phyloP scores from a whole-genome alignment of 2,113 vertebrate genomes.

The Nothobranchius furzeri region DNA sequence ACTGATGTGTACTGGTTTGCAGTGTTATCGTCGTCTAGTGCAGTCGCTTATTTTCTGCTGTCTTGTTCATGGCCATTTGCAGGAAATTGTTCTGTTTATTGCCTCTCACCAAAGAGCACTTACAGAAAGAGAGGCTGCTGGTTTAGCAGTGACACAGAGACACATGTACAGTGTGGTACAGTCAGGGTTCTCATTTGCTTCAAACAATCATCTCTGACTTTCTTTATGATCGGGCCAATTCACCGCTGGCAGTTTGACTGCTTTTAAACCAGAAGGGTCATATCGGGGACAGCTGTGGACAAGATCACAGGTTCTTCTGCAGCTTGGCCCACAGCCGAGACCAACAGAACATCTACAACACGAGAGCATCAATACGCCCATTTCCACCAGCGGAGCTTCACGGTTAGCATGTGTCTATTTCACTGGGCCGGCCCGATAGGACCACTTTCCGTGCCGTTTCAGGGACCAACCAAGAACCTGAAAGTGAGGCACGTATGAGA shows the following conservation, averaged over 20 bases:
- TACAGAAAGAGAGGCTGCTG: slow-evolving; percentile 8
- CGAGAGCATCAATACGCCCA: neutral
- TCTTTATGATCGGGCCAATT: neutral
- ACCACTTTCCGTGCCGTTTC: too few relatives aligned
- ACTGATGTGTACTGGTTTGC: slow-evolving; percentile 20
- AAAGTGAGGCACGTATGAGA: too few relatives aligned
- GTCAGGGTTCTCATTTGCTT: neutral
- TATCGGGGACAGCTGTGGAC: neutral
- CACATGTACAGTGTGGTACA: too few relatives aligned
- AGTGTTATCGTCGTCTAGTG: slow-evolving; percentile 9
- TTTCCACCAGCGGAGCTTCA: too few relatives aligned
- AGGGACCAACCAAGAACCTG: too few relatives aligned
- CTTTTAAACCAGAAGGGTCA: slow-evolving; percentile 2
- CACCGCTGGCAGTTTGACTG: neutral
- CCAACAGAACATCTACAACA: neutral
- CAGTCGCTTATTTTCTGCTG: slow-evolving; percentile 27
- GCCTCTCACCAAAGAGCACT: slow-evolving; percentile 16
- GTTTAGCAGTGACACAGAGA: slow-evolving; percentile 13
- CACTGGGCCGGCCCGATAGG: too few relatives aligned
- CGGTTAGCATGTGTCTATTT: too few relatives aligned
- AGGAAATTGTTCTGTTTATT: slow-evolving; percentile 27
- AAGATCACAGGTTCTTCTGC: neutral
- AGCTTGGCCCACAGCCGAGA: too few relatives aligned
- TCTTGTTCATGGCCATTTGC: slow-evolving; percentile 30
- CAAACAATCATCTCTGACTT: neutral